Conservation (phyloP, 1,140 invertebrate species). For the Drosophila neocordata region DNA sequence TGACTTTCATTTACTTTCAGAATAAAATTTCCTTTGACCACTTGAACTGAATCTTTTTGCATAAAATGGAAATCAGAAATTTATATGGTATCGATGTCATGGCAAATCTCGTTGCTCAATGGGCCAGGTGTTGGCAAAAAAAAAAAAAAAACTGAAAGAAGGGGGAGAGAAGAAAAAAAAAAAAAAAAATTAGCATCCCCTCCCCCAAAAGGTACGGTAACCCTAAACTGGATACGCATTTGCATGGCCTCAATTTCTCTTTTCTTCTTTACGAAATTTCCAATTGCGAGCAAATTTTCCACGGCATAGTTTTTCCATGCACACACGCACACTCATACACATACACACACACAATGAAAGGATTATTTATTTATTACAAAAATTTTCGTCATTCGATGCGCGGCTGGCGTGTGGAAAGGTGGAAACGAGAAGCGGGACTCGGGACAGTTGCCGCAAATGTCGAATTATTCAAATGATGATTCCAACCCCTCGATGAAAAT, state of each 20-base stretch:
- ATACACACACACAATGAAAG: conserved; percentile 45
- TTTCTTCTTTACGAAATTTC: conserved; percentile 64
- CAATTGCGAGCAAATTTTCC: conserved; percentile 77
- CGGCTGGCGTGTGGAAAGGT: conserved; percentile 72
- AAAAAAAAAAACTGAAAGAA: conserved; percentile 20
- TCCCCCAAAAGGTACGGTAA: conserved; percentile 23
- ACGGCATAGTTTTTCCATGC: conserved; percentile 57
- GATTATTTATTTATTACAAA: conserved; percentile 80
- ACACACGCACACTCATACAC: conserved; percentile 36
- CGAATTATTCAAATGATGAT: conserved; percentile 80
- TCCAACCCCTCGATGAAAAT: conserved; percentile 57
- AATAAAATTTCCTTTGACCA: too few relatives aligned
- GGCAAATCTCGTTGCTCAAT: neutral
- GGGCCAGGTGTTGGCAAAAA: conserved; percentile 20
- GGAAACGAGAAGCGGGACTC: conserved; percentile 42
- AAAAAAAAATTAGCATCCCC: conserved; percentile 17
- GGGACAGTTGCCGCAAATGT: conserved; percentile 63
- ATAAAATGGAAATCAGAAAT: conserved; percentile 9
- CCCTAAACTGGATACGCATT: conserved; percentile 60
- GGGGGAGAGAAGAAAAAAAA: too few relatives aligned
- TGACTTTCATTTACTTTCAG: too few relatives aligned
- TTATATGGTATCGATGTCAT: conserved; percentile 1
- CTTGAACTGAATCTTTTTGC: conserved; percentile 1
- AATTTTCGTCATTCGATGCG: conserved; percentile 80
- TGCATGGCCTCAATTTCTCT: conserved; percentile 72